Evolutionary conservation across 2,888 invertebrate species (phyloP), one percentile per base, ranked within the genome.

Genomic region (Gibbula magus): DNA sequence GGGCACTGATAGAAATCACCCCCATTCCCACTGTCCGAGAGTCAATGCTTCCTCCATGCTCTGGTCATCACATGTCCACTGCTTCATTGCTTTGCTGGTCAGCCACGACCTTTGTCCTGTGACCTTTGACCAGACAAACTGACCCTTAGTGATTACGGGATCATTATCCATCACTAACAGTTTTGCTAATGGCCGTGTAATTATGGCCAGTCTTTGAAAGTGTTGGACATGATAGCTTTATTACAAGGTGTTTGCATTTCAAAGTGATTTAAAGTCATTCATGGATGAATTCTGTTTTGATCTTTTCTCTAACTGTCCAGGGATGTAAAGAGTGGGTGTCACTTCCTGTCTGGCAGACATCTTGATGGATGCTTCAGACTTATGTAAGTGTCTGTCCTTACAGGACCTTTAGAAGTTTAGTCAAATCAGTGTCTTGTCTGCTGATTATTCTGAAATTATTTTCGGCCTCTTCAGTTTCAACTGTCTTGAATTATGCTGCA

Each of bases 91-190:
- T 29, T 25, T 29, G 18, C 61, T 18, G 61, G 61, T 29, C 25
- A 13, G 61, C 29, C 29, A 29, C 25, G 61, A 61, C 29, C 61
- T 25, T 29, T 61, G 61, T 29, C 25, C 61, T 29, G 61, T 61
- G 61, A 61, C 61, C 61, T 61, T 25, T 61, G 61, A 61, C 61
- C 61, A 29, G 18, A 61, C 61, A 61, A 61, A 61, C 61, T 61
- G 61, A 61, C 61, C 61, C 29, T 61, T 61, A 25, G 25, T 61
- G 29, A 29, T 29, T 1, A 18, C 61, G 29, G 61, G 61, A 29
- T 61, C 61, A 61, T 61, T 61, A 61, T 61, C 61, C 29, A 29
- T 29, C 61, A 5, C 61, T 61, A 22, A 61, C 61, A 29, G 61
- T 61, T 61, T 29, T 25, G 61, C 61, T 61, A 61, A 61, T 61